A percentile compares a stretch with the other conserved stretches of the same genome.
phyloP scores from a whole-genome alignment of 2,888 invertebrate species.

The Drosophila paramelanica region DNA sequence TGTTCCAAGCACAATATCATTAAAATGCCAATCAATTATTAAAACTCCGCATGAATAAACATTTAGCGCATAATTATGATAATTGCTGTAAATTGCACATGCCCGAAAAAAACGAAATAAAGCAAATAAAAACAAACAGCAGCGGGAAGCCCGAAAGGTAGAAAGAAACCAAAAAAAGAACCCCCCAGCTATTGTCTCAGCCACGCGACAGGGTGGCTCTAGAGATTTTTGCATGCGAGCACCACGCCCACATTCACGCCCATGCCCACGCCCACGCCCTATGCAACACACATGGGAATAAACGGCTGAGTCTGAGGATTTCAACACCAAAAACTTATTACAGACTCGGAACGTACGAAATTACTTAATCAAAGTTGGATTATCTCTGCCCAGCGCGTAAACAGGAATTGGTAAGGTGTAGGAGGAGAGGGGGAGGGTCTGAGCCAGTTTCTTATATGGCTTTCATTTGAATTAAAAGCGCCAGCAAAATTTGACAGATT shows the following conservation, averaged over 20 bases:
- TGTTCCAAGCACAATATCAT: constrained; percentile 18
- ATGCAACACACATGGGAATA: constrained; percentile 60
- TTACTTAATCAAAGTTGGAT: constrained; percentile 84
- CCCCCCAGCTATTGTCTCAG: constrained; percentile 42
- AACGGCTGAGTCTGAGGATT: constrained; percentile 76
- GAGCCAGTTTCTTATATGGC: constrained; percentile 52
- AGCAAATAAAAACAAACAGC: constrained; percentile 32
- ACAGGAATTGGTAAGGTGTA: constrained; percentile 17
- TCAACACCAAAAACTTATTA: constrained; percentile 81
- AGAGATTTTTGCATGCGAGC: constrained; percentile 27
- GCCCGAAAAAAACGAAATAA: constrained; percentile 22
- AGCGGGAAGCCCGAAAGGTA: constrained; percentile 37
- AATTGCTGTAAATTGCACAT: constrained; percentile 45
- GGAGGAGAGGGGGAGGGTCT: not conserved
- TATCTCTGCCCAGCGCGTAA: constrained; percentile 71
- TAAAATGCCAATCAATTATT: constrained; percentile 55
- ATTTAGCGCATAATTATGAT: constrained; percentile 44
- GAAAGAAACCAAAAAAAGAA: not conserved
- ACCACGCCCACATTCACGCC: constrained; percentile 30
- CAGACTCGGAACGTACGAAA: constrained; percentile 58
- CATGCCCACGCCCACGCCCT: constrained; percentile 6
- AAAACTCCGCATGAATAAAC: constrained; percentile 40
- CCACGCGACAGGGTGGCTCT: constrained; percentile 40
- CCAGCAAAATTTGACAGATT: constrained; percentile 74
- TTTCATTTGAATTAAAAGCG: constrained; percentile 78